These are phyloP conservation scores for Leptobrachium leishanense DNA, from an alignment of 2,113 vertebrate genomes.

Conservation along the genomic window DNA sequence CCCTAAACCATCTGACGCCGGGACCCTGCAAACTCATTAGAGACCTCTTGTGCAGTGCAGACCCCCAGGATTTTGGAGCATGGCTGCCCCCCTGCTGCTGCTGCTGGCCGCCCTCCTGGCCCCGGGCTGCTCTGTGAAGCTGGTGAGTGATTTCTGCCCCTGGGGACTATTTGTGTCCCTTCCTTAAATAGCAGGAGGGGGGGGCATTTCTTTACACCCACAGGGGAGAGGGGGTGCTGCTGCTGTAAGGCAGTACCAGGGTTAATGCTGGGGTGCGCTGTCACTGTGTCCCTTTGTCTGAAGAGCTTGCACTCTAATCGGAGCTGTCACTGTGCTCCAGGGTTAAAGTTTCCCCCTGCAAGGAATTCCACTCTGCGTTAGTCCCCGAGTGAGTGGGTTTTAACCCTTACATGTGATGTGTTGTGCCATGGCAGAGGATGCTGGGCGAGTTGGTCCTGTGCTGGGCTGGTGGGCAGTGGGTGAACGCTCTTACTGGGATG, in stretches of 20 bases:
- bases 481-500: too few relatives aligned
- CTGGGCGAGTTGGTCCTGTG: too few relatives aligned
- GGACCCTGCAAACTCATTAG: background rate
- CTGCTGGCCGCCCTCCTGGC: slow-evolving; percentile 5
- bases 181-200: background rate
- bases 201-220: background rate
- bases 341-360: too few relatives aligned
- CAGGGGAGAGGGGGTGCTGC: background rate
- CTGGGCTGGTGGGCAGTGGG: too few relatives aligned
- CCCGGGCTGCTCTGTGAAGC: background rate
- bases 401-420: too few relatives aligned
- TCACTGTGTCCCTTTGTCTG: background rate
- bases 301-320: slow-evolving; percentile 13
- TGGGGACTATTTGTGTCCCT: background rate
- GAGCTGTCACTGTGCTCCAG: background rate
- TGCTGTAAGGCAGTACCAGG: background rate
- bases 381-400: too few relatives aligned
- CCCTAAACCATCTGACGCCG: background rate
- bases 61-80: background rate
- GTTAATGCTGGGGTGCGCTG: background rate
- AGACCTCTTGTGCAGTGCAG: slow-evolving; percentile 4
- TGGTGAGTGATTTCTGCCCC: slow-evolving; percentile 17
- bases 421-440: too few relatives aligned
- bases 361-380: too few relatives aligned
- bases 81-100: slow-evolving; percentile 9